A percentile compares a stretch with the other conserved stretches of the same genome.
phyloP scores from a whole-genome alignment of 2,888 invertebrate species.

The Stenolophus ochropezus region DNA sequence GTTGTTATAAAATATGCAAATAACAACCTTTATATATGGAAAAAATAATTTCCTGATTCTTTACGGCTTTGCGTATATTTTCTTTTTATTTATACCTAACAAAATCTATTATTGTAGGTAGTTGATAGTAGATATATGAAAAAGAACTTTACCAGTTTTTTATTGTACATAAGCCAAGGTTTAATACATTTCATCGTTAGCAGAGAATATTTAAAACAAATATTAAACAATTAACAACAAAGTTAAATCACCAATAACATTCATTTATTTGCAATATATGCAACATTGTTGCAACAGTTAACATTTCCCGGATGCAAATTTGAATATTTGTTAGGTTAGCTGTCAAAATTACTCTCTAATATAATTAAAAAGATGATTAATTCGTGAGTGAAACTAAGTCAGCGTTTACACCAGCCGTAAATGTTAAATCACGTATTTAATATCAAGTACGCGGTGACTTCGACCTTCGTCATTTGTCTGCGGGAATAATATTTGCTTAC shows the following conservation, averaged over 20 bases:
- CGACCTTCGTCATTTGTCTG: conserved; percentile 32
- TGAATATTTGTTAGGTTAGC: not conserved
- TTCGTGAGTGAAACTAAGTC: not conserved
- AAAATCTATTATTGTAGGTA: no score
- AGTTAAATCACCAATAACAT: not conserved
- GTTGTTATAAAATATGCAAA: no score
- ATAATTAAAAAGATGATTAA: conserved; percentile 30
- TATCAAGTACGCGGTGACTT: conserved; percentile 3
- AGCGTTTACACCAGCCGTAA: conserved; percentile 10
- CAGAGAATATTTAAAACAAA: no score
- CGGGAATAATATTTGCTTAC: conserved; percentile 27
- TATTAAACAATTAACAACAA: no score
- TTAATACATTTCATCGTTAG: no score
- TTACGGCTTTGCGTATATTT: no score
- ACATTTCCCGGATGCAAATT: conserved; percentile 7
- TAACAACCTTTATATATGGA: no score
- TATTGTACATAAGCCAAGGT: no score
- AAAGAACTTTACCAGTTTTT: no score
- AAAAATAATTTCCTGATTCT: no score
- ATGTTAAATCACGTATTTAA: conserved; percentile 14
- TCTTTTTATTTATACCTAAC: no score
- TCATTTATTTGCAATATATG: not conserved
- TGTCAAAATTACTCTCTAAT: conserved; percentile 18
- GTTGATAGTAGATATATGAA: no score
- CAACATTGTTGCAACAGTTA: not conserved